Conservation (phyloP, 2,797 vertebrate species). For the Poliocrania exsul region DNA sequence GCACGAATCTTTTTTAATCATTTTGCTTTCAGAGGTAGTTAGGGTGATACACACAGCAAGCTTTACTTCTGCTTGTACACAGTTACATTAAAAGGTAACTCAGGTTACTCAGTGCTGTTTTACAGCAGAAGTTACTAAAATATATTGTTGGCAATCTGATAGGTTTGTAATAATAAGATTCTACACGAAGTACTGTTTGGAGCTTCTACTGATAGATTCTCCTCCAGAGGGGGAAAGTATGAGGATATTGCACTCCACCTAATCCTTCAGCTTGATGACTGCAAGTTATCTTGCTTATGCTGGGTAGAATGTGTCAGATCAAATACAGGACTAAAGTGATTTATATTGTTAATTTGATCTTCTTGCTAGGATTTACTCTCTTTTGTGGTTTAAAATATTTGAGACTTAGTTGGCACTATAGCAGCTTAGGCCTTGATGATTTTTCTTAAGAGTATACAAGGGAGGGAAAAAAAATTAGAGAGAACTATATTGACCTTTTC, state of each 20-base stretch:
- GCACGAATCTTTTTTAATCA: neutral
- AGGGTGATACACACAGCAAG: neutral
- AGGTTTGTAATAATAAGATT: neutral
- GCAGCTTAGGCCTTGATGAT: neutral
- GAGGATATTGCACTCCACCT: neutral
- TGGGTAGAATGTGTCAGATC: accelerated
- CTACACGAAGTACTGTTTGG: neutral
- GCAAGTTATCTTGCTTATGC: neutral
- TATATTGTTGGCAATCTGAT: neutral
- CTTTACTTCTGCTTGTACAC: neutral
- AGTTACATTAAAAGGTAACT: neutral
- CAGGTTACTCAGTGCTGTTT: neutral
- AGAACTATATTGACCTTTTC: conserved; percentile 31
- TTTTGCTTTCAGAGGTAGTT: neutral
- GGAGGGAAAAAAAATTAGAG: neutral
- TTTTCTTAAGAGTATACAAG: neutral
- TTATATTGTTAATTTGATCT: neutral
- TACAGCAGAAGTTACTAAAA: neutral
- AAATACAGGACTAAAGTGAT: neutral
- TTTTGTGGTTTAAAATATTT: neutral
- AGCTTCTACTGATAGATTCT: neutral
- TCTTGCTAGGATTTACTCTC: neutral
- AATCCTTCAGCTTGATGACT: neutral
- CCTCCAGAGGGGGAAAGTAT: neutral
- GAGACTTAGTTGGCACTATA: neutral